A percentile compares a stretch with the other conserved stretches of the same genome.
Conservation (phyloP, 2,888 invertebrate species). For the Cantharis lateralis region DNA sequence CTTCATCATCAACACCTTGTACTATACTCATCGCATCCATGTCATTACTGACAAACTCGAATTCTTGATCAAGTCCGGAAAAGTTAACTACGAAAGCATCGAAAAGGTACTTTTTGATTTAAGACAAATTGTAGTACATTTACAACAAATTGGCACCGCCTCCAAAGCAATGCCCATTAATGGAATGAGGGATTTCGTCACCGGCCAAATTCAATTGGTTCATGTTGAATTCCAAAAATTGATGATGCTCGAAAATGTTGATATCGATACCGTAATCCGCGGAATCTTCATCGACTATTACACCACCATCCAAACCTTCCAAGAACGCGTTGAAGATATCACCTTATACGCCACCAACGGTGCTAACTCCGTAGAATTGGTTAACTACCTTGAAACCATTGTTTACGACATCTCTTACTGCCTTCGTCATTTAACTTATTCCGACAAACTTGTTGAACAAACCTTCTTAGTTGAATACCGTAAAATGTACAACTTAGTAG, state of each 20-base stretch:
- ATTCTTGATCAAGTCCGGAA: neutral
- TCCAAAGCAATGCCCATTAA: neutral
- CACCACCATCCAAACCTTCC: constrained; percentile 5
- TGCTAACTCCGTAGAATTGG: neutral
- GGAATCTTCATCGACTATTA: constrained; percentile 14
- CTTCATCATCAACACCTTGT: constrained; percentile 7
- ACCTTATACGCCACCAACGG: neutral
- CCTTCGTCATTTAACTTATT: neutral
- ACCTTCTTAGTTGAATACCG: constrained; percentile 10
- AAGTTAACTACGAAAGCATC: neutral
- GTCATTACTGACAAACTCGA: constrained; percentile 10
- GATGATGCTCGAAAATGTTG: neutral
- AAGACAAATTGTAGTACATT: neutral
- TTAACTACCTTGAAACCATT: constrained; percentile 1
- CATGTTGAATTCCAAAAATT: constrained; percentile 16
- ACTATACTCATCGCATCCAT: constrained; percentile 6
- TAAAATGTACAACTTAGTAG: constrained; percentile 9
- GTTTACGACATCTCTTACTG: constrained; percentile 2
- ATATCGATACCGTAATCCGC: neutral
- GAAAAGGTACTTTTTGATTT: neutral
- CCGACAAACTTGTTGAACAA: constrained; percentile 5
- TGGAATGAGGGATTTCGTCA: constrained; percentile 8
- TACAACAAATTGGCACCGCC: constrained; percentile 11
- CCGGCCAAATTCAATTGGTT: constrained; percentile 7
- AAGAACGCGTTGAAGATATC: constrained; percentile 9